These are phyloP conservation scores for Orchesellides sinensis DNA, from an alignment of 2,888 invertebrate species.

Conservation along the genomic window DNA sequence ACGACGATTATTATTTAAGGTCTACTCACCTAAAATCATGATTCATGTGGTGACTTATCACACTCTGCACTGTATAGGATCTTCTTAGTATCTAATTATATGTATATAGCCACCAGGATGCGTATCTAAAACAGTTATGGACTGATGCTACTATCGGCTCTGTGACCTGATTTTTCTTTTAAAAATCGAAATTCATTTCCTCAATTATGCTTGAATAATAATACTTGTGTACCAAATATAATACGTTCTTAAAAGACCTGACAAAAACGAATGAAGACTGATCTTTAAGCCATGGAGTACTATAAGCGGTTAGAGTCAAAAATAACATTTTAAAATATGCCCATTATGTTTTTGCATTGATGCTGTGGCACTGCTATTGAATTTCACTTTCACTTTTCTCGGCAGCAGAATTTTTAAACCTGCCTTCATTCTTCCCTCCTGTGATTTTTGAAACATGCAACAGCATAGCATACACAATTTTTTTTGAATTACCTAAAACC, in stretches of 20 bases:
- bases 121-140: not conserved
- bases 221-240: no score
- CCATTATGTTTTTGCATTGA: no score
- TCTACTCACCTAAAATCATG: not conserved
- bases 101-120: conserved; percentile 1
- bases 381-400: not conserved
- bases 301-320: no score
- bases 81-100: not conserved
- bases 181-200: conserved; percentile 48
- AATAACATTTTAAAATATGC: no score
- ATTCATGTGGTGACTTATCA: not conserved
- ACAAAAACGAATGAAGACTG: no score
- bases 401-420: not conserved
- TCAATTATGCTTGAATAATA: conserved; percentile 32
- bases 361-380: no score
- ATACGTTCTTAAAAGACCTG: no score
- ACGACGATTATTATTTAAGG: no score
- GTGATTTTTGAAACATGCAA: no score
- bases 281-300: no score
- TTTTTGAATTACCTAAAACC: no score
- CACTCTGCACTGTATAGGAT: not conserved
- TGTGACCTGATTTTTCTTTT: conserved; percentile 25
- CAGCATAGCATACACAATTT: no score
- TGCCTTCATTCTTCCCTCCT: not conserved
- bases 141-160: not conserved